Evolutionary conservation across 2,888 invertebrate genomes (phyloP), one percentile per base, ranked within the genome.

Genomic region (Aphidius colemani): DNA sequence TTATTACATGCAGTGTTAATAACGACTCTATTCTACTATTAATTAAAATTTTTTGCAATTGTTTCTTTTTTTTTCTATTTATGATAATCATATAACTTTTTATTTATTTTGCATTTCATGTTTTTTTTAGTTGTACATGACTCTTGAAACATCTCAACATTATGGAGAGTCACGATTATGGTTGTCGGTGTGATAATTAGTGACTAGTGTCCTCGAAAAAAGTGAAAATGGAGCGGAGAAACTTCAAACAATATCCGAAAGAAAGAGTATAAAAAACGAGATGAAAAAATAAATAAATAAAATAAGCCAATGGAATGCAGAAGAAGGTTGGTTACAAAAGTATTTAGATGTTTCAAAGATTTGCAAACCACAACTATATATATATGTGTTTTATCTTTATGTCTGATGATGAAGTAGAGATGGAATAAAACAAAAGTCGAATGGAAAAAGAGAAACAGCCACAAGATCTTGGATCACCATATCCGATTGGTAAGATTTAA

Each of bases 401-500:
- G 30, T 30, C 30, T 30, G 30, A 30, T 30, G 30, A 30, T 30
- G 30, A 30, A 30, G 30, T 30, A 30, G 30, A 56, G 53, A 10
- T 39, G 53, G 40, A 53, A 53, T 53, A 53, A 40, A 18, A 40
- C 30, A 45, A 11, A 45, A 56, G 7, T 40, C 7, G 4, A 11
- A 41, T 7, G 53, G 13, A 13, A 9, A 18, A 51, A 53, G 53
- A 44, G 45, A 5, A 30, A 45, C 45, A 13, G 30, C 56, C 45
- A 45, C 56, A 43, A 45, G 18, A 56, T 45, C 56, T 18, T 44
- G 56, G 56, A 56, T 56, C 56, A 45, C 56, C 61, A 67, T 68
- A 72, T 72, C 73, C 70, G 71, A 72, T 71, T 69, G 72, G 71
- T 70, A 66, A 76, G 75, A 76, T 76, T 75, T 77, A 77, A 77